Evolutionary conservation across 2,797 vertebrate genomes (phyloP).

Genomic region (Hapalemur alaotrensis): DNA sequence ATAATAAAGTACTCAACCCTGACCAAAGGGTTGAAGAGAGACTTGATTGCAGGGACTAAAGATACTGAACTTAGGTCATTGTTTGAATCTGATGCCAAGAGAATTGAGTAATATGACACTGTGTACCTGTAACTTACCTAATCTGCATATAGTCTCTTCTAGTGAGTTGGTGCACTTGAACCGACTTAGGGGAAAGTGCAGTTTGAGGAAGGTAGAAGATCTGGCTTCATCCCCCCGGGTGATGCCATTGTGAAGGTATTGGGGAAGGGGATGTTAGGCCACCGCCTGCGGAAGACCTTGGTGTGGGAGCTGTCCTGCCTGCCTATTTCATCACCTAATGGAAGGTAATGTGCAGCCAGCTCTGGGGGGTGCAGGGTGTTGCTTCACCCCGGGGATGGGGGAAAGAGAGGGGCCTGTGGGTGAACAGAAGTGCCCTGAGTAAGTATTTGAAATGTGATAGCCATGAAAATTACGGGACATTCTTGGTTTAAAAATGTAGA

Average conservation of each 20-base stretch:
- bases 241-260: background rate
- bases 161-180: background rate
- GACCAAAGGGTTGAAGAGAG: slow-evolving; percentile 40
- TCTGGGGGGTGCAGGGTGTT: rapidly evolving
- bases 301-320: background rate
- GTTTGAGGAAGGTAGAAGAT: background rate
- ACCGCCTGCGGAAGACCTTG: background rate
- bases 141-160: background rate
- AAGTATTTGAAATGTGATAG: background rate
- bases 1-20: slow-evolving; percentile 8
- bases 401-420: background rate
- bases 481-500: background rate
- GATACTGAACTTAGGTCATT: background rate
- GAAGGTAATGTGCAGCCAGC: background rate
- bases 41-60: slow-evolving; percentile 1
- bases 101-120: slow-evolving; percentile 18
- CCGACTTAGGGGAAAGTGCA: background rate
- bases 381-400: background rate
- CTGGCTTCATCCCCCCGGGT: background rate
- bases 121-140: background rate
- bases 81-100: slow-evolving; percentile 32
- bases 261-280: background rate
- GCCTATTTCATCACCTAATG: background rate
- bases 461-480: background rate
- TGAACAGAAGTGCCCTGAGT: background rate